These are phyloP conservation scores for Lottia gigantea DNA, from an alignment of 2,888 invertebrate genomes.

Conservation along the genomic window DNA sequence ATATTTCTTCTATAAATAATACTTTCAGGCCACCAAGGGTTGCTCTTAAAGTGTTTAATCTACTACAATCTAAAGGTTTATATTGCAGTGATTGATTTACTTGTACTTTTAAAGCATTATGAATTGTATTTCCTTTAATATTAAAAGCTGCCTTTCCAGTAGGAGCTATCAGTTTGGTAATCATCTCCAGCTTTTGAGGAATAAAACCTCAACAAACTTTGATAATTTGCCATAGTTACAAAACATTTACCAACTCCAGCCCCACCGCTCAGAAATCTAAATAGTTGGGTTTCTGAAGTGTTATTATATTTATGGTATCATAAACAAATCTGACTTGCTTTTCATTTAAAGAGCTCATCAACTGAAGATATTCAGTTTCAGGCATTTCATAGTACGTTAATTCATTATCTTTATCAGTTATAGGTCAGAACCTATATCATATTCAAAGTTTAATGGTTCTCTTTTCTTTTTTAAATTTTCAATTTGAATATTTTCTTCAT, in stretches of 20 bases:
- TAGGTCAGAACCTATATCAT: slow-evolving; percentile 33
- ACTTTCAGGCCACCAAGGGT: slow-evolving; percentile 21
- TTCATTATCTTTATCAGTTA: slow-evolving; percentile 19
- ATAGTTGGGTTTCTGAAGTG: slow-evolving; percentile 27
- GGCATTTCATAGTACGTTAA: slow-evolving; percentile 25
- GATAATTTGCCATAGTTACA: slow-evolving; percentile 33
- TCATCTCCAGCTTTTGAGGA: slow-evolving; percentile 26
- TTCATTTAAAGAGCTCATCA: slow-evolving; percentile 32
- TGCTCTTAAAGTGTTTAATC: slow-evolving; percentile 15
- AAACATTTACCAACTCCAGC: slow-evolving; percentile 39
- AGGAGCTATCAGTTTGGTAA: slow-evolving; percentile 29
- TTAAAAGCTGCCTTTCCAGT: slow-evolving; percentile 39
- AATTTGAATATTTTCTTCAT: slow-evolving; percentile 8
- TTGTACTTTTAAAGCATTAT: slow-evolving; percentile 22
- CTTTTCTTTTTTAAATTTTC: background rate
- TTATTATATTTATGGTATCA: slow-evolving; percentile 30
- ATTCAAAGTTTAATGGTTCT: slow-evolving; percentile 25
- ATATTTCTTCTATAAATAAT: slow-evolving; percentile 39
- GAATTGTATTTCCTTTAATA: no score
- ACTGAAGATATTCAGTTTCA: slow-evolving; percentile 29
- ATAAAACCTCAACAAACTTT: slow-evolving; percentile 26
- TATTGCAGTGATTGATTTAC: slow-evolving; percentile 22
- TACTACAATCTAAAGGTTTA: slow-evolving; percentile 21
- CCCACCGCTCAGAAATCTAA: slow-evolving; percentile 33
- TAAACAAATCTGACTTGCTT: slow-evolving; percentile 34